Conservation (phyloP, 2,797 vertebrate species). For the Gambusia yucatana region DNA sequence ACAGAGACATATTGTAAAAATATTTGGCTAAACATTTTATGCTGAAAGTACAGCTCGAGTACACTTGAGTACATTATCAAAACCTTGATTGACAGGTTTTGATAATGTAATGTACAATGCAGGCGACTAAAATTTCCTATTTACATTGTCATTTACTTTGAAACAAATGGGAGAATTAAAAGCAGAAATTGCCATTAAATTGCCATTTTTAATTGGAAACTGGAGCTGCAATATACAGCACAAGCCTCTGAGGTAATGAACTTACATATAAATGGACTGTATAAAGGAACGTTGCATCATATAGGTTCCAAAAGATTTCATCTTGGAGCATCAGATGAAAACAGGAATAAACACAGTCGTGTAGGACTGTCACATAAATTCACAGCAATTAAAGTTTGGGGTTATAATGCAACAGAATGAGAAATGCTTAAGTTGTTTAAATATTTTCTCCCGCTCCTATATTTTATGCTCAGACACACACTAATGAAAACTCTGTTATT, state of each 20-base stretch:
- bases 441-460: not conserved
- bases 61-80: not conserved
- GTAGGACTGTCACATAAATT: not conserved
- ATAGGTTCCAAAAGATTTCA: not conserved
- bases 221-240: not conserved
- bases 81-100: not conserved
- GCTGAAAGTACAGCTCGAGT: not conserved
- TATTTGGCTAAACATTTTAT: not conserved
- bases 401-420: not conserved
- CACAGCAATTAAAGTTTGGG: not conserved
- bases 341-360: not conserved
- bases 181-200: not conserved
- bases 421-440: not conserved
- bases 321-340: not conserved
- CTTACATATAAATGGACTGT: not conserved
- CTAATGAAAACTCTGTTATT: not conserved
- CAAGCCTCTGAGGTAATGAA: not conserved
- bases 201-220: not conserved
- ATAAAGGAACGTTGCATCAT: not conserved
- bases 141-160: not conserved
- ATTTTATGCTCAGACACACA: not conserved
- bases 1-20: not conserved
- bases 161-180: not conserved
- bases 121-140: not conserved
- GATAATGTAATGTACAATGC: not conserved